Conservation (phyloP, 2,888 invertebrate genomes). For the Lasioglossum malachurum region DNA sequence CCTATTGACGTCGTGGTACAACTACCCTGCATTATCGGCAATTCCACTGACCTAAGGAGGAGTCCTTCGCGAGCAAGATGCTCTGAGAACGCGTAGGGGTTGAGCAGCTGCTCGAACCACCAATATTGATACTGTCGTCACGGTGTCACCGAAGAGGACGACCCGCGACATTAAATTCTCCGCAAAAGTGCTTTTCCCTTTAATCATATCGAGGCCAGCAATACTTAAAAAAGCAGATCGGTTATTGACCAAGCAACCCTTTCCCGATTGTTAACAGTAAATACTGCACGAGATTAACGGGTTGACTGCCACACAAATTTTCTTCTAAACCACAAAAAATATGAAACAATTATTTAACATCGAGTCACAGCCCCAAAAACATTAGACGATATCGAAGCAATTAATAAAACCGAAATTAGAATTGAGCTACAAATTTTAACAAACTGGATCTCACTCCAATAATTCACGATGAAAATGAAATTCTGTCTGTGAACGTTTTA, state of each 20-base stretch:
- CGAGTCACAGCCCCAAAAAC: neutral
- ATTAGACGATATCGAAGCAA: neutral
- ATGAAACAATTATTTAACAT: neutral
- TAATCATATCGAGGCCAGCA: constrained; percentile 7
- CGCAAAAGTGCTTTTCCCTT: constrained; percentile 38
- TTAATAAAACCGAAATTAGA: neutral
- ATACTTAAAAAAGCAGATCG: neutral
- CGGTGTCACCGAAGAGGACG: constrained; percentile 15
- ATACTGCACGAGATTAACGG: neutral
- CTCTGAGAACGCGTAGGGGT: constrained; percentile 76
- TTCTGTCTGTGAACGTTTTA: too few relatives aligned
- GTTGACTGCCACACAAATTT: neutral
- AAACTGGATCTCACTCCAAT: neutral
- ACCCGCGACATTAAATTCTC: constrained; percentile 29
- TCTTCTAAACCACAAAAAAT: neutral
- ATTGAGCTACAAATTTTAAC: neutral
- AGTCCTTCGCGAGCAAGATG: constrained; percentile 53
- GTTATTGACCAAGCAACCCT: neutral
- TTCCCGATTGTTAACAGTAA: neutral
- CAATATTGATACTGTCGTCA: constrained; percentile 57
- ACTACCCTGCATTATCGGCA: constrained; percentile 64
- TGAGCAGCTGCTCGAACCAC: constrained; percentile 77
- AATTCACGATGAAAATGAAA: too few relatives aligned
- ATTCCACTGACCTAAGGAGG: constrained; percentile 61
- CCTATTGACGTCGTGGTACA: constrained; percentile 55